Percentiles rank a stretch among this genome's conserved stretches.
phyloP scores from a whole-genome alignment of 2,113 vertebrate species.

The Osmerus eperlanus region DNA sequence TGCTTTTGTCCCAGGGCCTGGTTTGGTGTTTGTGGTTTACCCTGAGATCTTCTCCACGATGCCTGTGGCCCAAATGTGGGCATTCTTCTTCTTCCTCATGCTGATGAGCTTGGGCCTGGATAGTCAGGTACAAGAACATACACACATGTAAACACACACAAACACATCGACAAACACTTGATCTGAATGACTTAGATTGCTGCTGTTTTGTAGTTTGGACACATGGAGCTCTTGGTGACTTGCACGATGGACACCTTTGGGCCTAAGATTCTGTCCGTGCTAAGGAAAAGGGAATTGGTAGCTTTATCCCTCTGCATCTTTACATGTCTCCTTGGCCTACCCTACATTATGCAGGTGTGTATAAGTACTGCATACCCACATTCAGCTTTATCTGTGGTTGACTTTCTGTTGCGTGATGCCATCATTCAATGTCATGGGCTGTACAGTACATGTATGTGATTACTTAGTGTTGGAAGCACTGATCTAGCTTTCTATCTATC shows the following conservation, averaged over 20 bases:
- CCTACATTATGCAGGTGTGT: background rate
- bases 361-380: too few relatives aligned
- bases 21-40: constrained; percentile 40
- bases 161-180: background rate
- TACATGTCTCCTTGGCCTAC: background rate
- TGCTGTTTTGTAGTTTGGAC: background rate
- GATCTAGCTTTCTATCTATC: too few relatives aligned
- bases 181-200: background rate
- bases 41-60: constrained; percentile 33
- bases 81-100: constrained; percentile 41
- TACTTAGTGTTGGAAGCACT: too few relatives aligned
- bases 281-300: background rate
- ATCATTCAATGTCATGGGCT: too few relatives aligned
- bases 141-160: background rate
- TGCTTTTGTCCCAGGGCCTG: constrained; percentile 25
- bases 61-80: constrained; percentile 36
- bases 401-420: too few relatives aligned
- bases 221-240: background rate
- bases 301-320: background rate
- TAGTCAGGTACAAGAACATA: constrained; percentile 29
- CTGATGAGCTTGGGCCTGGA: constrained; percentile 36
- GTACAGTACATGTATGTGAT: too few relatives aligned
- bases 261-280: background rate
- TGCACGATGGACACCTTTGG: background rate
- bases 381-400: too few relatives aligned